These are phyloP conservation scores for Amblyornis subalaris DNA, from an alignment of 2,113 vertebrate genomes.

Conservation along the genomic window DNA sequence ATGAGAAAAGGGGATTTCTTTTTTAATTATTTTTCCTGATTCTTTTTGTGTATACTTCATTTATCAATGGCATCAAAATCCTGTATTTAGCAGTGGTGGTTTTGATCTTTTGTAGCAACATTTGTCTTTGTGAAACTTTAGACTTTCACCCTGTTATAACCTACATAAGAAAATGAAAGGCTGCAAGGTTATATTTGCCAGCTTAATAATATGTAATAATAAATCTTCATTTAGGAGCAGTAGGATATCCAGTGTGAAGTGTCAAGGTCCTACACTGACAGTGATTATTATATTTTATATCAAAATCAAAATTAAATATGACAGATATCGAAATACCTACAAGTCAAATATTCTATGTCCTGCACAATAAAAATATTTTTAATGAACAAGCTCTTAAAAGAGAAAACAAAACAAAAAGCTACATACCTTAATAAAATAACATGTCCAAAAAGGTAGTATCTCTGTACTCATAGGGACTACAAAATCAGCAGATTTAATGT, in stretches of 20 bases:
- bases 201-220: background rate
- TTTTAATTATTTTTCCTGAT: background rate
- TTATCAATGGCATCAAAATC: background rate
- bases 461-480: background rate
- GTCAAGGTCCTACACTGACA: background rate
- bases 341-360: background rate
- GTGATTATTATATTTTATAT: background rate
- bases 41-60: background rate
- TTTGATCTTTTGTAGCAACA: background rate
- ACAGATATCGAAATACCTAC: accelerated
- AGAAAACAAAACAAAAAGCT: background rate
- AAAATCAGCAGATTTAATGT: background rate
- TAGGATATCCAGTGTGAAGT: background rate
- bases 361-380: background rate
- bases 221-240: background rate
- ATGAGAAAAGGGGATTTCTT: background rate
- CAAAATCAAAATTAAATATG: background rate
- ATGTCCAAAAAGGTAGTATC: background rate
- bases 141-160: background rate
- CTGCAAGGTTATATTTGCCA: background rate
- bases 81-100: background rate
- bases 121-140: background rate
- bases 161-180: background rate
- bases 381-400: background rate
- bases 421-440: background rate